Evolutionary conservation across 2,113 vertebrate genomes (phyloP).

Genomic region (Microtus ochrogaster): DNA sequence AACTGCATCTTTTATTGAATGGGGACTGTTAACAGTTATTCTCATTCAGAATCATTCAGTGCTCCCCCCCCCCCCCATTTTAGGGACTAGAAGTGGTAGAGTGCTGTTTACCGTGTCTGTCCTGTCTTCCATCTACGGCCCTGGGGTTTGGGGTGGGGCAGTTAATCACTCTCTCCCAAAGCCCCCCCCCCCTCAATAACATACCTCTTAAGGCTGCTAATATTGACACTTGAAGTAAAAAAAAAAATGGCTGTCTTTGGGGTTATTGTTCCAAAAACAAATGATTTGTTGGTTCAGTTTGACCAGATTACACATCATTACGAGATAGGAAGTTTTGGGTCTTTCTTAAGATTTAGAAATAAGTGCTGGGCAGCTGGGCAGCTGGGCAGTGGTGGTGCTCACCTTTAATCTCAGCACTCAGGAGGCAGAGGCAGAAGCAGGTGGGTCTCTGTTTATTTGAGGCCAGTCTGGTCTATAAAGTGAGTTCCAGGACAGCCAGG

Average conservation of each 20-base stretch:
- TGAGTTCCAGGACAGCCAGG: no score
- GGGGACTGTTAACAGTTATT: neutral
- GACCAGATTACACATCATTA: conserved; percentile 31
- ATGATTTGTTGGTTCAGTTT: conserved; percentile 22
- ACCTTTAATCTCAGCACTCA: no score
- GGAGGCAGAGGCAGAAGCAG: no score
- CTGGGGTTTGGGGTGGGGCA: neutral
- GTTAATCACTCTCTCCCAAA: neutral
- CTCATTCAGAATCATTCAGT: neutral
- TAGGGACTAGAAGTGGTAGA: neutral
- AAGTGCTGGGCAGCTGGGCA: neutral
- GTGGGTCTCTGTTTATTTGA: no score
- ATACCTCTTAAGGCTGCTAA: conserved; percentile 21
- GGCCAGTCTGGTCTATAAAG: no score
- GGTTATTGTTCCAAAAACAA: conserved; percentile 35
- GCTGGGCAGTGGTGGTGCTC: no score
- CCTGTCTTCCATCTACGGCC: neutral
- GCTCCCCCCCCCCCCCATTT: neutral
- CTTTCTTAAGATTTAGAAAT: neutral
- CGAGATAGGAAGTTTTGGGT: conserved; percentile 2
- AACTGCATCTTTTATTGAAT: neutral
- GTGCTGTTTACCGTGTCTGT: neutral
- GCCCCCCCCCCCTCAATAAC: neutral
- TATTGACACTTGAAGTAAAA: conserved; percentile 26
- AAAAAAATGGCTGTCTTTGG: conserved; percentile 4